phyloP scores from a whole-genome alignment of 2,113 vertebrate genomes.

The Riparia riparia region DNA sequence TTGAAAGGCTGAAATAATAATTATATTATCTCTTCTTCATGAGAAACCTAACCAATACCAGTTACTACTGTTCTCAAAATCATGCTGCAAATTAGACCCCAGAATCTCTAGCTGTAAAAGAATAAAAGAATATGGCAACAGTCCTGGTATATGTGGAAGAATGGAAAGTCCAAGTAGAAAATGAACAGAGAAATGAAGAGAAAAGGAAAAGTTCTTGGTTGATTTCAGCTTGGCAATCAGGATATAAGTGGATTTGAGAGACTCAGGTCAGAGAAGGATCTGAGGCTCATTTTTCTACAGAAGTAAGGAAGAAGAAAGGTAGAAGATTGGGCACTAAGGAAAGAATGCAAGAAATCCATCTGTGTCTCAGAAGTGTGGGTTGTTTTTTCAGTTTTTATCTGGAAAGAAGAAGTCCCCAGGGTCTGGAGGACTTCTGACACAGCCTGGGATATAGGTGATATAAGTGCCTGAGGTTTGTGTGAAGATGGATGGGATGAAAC shows the following conservation, averaged over 20 bases:
- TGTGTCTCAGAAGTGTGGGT: background rate
- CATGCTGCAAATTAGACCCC: background rate
- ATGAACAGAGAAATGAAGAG: background rate
- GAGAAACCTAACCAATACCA: background rate
- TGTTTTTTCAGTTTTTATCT: too few species aligned
- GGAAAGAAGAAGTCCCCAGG: background rate
- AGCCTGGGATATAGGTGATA: background rate
- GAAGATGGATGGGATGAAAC: background rate
- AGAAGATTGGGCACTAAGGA: background rate
- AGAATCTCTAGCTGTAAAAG: background rate
- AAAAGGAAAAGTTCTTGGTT: background rate
- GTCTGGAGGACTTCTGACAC: background rate
- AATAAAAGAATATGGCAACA: background rate
- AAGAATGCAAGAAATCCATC: background rate
- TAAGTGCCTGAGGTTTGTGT: background rate
- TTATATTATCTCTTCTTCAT: background rate
- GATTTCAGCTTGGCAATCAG: background rate
- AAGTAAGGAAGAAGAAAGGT: background rate
- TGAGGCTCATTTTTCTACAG: background rate
- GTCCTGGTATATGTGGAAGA: background rate
- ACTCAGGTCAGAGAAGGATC: background rate
- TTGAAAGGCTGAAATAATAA: background rate
- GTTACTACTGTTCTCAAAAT: background rate
- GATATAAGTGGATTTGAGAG: background rate
- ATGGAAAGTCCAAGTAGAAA: background rate